Evolutionary conservation across 2,113 vertebrate species (phyloP), one percentile per base, ranked within the genome.

Genomic region (Saguinus midas): DNA sequence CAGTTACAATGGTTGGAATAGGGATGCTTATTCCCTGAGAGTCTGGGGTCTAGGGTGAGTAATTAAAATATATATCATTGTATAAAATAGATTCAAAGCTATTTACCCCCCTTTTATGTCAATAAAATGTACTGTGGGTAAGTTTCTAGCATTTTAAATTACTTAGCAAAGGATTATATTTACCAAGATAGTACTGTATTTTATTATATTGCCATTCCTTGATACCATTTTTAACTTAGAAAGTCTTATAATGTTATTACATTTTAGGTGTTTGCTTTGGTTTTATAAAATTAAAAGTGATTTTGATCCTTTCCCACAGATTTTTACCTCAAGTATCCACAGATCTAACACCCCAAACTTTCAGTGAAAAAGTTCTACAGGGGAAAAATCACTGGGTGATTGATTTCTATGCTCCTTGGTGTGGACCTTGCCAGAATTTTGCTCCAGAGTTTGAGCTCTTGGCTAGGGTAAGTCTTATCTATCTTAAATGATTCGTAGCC

Each of bases 331-430:
- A 98, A 90, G 98, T 96, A 0, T 99, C 99, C 1, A 96, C 99
- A 97, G 99, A 99, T 70, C 98, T 99, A 84, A 99, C 99, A 73
- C 99, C 99, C 68, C 99, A 99, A 79, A 99, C 98, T 95, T 99
- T 99, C 97, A 99, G 95, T 96, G 99, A 99, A 91, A 98, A 99
- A 94, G 99, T 99, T 95, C 97, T 99, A 87, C 98, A 98, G 27
- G 99, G 99, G 73, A 99, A 98, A 87, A 99, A 99, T 75, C 99
- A 99, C 66, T 99, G 99, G 99, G 98, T 99, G 58, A 70, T 99
- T 98, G 99, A 99, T 95, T 99, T 99, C 94, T 99, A 99, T 61
- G 99, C 99, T 88, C 99, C 99, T 18, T 99, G 99, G 99, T 99
- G 99, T 98, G 99, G 99, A 87, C 99, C 99, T 86, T 99, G 99